Base-by-base conservation (phyloP, 2,797 vertebrate genomes). In the Falco berigora region DNA sequence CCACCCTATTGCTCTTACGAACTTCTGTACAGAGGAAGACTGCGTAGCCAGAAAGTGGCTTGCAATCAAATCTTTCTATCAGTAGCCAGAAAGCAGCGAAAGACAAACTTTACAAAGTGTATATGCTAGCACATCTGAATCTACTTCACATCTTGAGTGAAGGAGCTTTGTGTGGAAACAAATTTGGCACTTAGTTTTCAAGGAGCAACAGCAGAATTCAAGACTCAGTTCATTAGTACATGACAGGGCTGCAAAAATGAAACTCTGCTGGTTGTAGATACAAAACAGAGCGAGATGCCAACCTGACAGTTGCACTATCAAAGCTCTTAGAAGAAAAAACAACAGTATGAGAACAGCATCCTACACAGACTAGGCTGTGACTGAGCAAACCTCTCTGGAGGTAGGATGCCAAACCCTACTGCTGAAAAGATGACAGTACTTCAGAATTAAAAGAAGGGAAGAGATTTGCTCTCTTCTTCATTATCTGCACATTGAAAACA, bases 211-310 rank as follows among this genome's bases (percentile, higher is more conserved):
- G 94, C 86, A 93, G 81, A 93, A 97, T 72, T 96, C 88, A 77
- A 96, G 81, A 74, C 91, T 96, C 42, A 14, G 88, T 96, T 96
- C 95, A 96, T 95, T 96, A 96, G 90, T 94, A 97, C 86, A 95
- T 64, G 80, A 95, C 90, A 93, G 81, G 88, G 94, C 94, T 96
- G 90, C 94, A 97, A 82, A 96, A 95, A 77, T 20, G 75, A 94
- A 94, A 75, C 93, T 97, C 83, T 92, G 93, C 72, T 92, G 88
- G 78, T 93, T 95, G 86, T 72, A 96, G 92, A 92, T 91, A 93
- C 49, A 90, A 96, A 95, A 91, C 84, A 92, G 84, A 92, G 74
- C 4, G 0, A 95, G 92, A 95, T 96, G 95, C 92, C 96, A 97
- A 95, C 86, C 90, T 83, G 84, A 94, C 93, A 96, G 93, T 94